Conservation (phyloP, 2,113 vertebrate genomes). For the Pachypanchax playfairii region DNA sequence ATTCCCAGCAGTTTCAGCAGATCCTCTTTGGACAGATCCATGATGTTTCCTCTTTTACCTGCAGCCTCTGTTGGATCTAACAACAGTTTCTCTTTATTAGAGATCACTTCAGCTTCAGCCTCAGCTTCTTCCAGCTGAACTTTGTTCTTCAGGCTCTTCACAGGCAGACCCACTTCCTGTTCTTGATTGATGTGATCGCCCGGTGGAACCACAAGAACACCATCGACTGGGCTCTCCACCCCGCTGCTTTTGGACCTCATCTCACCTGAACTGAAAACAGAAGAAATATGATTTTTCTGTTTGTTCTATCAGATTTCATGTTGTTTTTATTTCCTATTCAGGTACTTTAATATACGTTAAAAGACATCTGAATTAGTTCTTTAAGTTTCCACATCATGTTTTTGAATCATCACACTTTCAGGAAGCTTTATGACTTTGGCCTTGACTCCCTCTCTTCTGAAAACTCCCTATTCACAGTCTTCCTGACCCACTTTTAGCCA, state of each 20-base stretch:
- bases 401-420: not conserved
- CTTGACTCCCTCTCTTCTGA: slow-evolving; percentile 6
- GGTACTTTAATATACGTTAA: not conserved
- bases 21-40: slow-evolving; percentile 90
- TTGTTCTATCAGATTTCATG: not conserved
- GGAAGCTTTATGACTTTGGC: slow-evolving; percentile 24
- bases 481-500: slow-evolving; percentile 25
- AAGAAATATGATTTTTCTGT: slow-evolving; percentile 4
- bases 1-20: slow-evolving; percentile 91
- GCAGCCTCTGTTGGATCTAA: slow-evolving; percentile 76
- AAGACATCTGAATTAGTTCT: not conserved
- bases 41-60: slow-evolving; percentile 75
- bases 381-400: not conserved
- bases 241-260: slow-evolving; percentile 95
- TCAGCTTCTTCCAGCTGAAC: slow-evolving; percentile 79
- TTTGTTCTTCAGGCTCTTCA: slow-evolving; percentile 85
- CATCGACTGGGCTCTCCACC: slow-evolving; percentile 82
- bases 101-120: slow-evolving; percentile 80
- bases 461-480: slow-evolving; percentile 1
- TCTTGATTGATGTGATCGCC: slow-evolving; percentile 78
- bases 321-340: not conserved
- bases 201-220: slow-evolving; percentile 82
- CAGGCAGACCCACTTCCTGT: slow-evolving; percentile 79
- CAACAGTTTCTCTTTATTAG: slow-evolving; percentile 83
- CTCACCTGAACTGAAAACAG: slow-evolving; percentile 75